phyloP scores from a whole-genome alignment of 2,113 vertebrate genomes.

The human region DNA sequence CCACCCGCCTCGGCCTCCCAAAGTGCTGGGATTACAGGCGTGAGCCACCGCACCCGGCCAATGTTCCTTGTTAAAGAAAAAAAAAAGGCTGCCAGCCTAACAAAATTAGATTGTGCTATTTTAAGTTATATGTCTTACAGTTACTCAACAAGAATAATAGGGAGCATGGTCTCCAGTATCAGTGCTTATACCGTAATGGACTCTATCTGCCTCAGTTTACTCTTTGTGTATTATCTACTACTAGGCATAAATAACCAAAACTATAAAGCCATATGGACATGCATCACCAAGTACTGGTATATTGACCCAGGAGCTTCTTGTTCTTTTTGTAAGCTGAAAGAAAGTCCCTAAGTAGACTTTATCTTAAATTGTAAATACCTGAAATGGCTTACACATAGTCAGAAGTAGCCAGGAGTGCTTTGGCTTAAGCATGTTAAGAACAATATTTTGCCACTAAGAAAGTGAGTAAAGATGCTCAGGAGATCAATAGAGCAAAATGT shows the following conservation, averaged over 20 bases:
- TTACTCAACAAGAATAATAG: conserved; percentile 5
- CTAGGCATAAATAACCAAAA: neutral
- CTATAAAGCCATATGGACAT: neutral
- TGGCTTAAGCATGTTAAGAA: neutral
- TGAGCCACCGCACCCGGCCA: too few relatives aligned
- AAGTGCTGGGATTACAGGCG: too few relatives aligned
- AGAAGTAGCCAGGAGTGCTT: neutral
- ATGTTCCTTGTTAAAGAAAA: neutral
- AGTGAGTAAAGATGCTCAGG: neutral
- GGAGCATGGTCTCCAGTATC: neutral
- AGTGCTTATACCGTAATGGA: neutral
- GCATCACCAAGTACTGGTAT: neutral
- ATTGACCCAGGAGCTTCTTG: neutral
- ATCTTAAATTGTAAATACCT: conserved; percentile 19
- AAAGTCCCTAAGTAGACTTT: neutral
- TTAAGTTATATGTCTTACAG: neutral
- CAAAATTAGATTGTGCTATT: neutral
- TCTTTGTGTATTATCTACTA: neutral
- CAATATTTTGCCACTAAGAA: conserved; percentile 1
- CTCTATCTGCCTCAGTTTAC: neutral
- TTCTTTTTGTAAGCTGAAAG: conserved; percentile 30
- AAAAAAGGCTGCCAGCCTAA: neutral
- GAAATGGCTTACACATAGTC: conserved; percentile 17
- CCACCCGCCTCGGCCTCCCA: too few relatives aligned
- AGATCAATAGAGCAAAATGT: conserved; percentile 27